A percentile compares a stretch with the other conserved stretches of the same genome.
Conservation (phyloP, 2,888 invertebrate genomes). For the Margaritifera margaritifera region DNA sequence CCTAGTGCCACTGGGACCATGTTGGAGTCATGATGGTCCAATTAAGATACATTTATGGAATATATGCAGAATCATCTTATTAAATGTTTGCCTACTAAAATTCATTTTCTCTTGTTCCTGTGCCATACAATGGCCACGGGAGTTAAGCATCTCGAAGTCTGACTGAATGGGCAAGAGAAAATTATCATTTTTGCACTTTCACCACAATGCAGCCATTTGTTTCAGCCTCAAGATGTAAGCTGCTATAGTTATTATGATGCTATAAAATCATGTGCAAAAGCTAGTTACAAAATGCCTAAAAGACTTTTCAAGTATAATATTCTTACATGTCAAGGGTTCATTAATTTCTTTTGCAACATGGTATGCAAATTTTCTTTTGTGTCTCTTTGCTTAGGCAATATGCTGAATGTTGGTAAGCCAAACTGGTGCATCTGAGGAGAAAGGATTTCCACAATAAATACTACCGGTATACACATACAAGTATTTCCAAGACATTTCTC, state of each 20-base stretch:
- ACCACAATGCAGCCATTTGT: constrained; percentile 21
- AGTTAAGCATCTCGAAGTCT: constrained; percentile 23
- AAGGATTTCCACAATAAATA: too few species aligned
- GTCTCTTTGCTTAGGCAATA: too few species aligned
- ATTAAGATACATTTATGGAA: constrained; percentile 17
- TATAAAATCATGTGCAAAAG: too few species aligned
- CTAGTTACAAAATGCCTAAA: too few species aligned
- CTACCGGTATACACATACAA: too few species aligned
- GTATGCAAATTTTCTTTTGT: too few species aligned
- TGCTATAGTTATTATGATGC: constrained; percentile 20
- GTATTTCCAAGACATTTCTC: too few species aligned
- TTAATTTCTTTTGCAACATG: too few species aligned
- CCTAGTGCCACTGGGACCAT: constrained; percentile 19
- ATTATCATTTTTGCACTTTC: constrained; percentile 31
- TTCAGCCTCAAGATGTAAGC: constrained; percentile 25
- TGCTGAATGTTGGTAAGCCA: too few species aligned
- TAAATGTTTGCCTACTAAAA: constrained; percentile 13
- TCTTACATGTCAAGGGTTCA: too few species aligned
- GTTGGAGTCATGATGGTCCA: constrained; percentile 23
- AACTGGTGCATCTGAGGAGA: too few species aligned
- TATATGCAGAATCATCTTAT: constrained; percentile 20
- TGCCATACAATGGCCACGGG: constrained; percentile 34
- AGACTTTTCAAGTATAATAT: too few species aligned
- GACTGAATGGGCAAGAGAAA: constrained; percentile 21
- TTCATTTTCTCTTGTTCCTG: constrained; percentile 5